These are phyloP conservation scores for Maniola hyperantus DNA, from an alignment of 2,888 invertebrate species.

Conservation along the genomic window DNA sequence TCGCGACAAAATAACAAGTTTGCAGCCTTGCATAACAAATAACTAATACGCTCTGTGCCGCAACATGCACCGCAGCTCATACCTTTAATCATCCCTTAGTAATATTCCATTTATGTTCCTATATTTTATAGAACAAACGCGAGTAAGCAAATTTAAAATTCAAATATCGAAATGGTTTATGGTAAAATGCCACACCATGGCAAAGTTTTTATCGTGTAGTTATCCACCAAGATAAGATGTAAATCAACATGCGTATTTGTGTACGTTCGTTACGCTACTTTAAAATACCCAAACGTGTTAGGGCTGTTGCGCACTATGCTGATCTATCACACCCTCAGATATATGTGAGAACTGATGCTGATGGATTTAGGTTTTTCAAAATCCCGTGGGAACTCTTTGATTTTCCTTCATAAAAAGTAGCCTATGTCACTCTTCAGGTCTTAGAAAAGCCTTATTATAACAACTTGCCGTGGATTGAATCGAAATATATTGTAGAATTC, in stretches of 20 bases:
- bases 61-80: too few relatives aligned
- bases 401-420: too few relatives aligned
- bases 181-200: conserved; percentile 11
- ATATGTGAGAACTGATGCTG: neutral
- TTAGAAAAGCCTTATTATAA: too few relatives aligned
- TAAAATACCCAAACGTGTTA: conserved; percentile 36
- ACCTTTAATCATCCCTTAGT: too few relatives aligned
- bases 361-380: too few relatives aligned
- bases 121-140: neutral
- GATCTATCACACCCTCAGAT: neutral
- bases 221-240: conserved; percentile 66
- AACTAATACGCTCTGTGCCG: too few relatives aligned
- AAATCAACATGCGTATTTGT: conserved; percentile 68
- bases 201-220: conserved; percentile 41
- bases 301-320: conserved; percentile 3
- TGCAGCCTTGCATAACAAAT: too few relatives aligned
- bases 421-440: too few relatives aligned
- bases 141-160: conserved; percentile 2
- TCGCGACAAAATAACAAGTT: too few relatives aligned
- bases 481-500: too few relatives aligned
- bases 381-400: too few relatives aligned
- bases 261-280: conserved; percentile 42
- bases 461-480: too few relatives aligned
- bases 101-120: neutral
- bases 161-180: conserved; percentile 10